Evolutionary conservation across 1,140 invertebrate species (phyloP), one percentile per base, ranked within the genome.

Genomic region (Reticulitermes speratus): DNA sequence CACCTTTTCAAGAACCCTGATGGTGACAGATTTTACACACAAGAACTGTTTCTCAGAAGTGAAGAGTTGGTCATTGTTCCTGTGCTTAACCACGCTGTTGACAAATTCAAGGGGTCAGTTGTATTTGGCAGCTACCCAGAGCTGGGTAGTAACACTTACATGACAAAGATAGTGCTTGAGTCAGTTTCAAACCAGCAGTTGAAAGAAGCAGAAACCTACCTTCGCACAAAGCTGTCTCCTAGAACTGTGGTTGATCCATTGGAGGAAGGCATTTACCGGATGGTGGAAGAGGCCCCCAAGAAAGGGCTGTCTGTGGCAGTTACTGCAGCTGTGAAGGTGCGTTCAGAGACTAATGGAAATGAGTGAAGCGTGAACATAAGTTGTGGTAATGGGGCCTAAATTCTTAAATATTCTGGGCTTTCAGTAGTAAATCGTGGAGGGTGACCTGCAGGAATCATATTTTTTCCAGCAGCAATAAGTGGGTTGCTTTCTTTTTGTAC

Each of bases 71-170:
- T 90, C 14, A 91, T 95, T 75, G 91, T 94, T 14, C 86, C 90
- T 30, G 88, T 91, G 23, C 90, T 96, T 30, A 93, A 94, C 87
- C 87, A 91, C 83, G 92, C 92, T 23, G 93, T 92, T 2, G 88
- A 91, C 23, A 90, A 91, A 84, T 95, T 92, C 90, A 91, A 92
- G 84, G 88, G 89, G 30, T 88, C 88, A 81, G 94, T 96, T 9
- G 90, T 90, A 69, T 92, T 96, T 89, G 95, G 95, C 45, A 96
- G 95, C 86, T 96, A 96, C 90, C 95, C 95, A 23, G 92, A 93
- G 55, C 88, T 94, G 84, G 88, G 90, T 86, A 92, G 93, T 89
- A 88, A 89, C 21, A 59, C 88, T 75, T 89, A 88, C 87, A 88
- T 88, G 81, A 93, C 92, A 30, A 90, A 90, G 87, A 90, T 94